Base-by-base conservation (phyloP, 2,888 invertebrate genomes). In the Adela reaumurella region DNA sequence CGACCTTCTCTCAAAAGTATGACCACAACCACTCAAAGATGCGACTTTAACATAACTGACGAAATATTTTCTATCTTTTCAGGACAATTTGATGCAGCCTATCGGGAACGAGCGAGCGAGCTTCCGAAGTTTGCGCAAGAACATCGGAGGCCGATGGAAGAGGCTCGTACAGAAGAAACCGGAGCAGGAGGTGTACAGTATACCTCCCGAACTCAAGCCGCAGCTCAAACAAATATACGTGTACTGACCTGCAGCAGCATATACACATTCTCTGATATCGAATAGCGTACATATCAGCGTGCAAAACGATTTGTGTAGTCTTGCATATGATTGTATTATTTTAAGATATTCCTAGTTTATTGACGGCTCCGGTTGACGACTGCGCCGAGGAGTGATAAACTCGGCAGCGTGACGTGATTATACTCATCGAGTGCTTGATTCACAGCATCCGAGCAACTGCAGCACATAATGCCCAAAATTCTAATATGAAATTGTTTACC, bases 141-240 rank as follows among this genome's bases (percentile, higher is more conserved):
- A 92, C 69, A 85, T 92, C 62, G 89, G 91, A 62, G 91, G 92
- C 62, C 88, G 89, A 65, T 92, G 91, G 87, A 88, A 89, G 71
- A 87, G 91, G 64, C 82, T 92, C 61, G 90, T 92, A 58, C 89
- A 90, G 70, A 88, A 87, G 83, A 92, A 92, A 81, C 87, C 90
- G 56, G 85, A 86, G 65, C 86, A 88, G 70, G 89, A 90, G 67
- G 84, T 87, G 56, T 90, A 90, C 78, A 87, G 88, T 70, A 91
- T 92, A 81, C 92, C 92, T 60, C 89, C 91, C 51, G 92, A 92
- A 79, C 82, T 92, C 63, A 89, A 90, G 70, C 90, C 91, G 59
- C 92, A 92, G 80, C 83, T 92, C 59, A 92, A 92, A 78, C 88
- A 90, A 68, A 92, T 92, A 65, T 92, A 92, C 74, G 92, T 92